Percentiles rank a stretch among this genome's conserved stretches.
Conservation (phyloP, 1,140 invertebrate genomes). For the Diprion similis region DNA sequence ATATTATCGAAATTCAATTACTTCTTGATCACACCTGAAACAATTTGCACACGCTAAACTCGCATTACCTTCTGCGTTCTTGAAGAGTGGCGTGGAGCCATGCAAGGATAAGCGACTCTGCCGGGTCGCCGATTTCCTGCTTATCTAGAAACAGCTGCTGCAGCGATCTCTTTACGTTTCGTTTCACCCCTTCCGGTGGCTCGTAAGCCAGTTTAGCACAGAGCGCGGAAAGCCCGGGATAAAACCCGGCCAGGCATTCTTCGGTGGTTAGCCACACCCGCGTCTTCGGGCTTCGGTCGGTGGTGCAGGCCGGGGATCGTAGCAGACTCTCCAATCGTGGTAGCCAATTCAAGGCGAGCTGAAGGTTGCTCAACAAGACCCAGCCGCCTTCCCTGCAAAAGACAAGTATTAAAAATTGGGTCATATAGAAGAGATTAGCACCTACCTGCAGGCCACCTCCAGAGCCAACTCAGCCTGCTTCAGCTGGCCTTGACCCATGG, state of each 20-base stretch:
- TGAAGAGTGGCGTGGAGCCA: constrained; percentile 89
- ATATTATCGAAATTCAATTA: too few species aligned
- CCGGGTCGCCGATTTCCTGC: constrained; percentile 41
- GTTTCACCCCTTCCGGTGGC: constrained; percentile 70
- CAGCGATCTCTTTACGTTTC: constrained; percentile 64
- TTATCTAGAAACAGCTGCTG: constrained; percentile 49
- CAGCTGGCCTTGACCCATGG: constrained; percentile 74
- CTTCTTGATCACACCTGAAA: too few species aligned
- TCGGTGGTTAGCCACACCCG: constrained; percentile 79
- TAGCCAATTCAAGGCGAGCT: constrained; percentile 83
- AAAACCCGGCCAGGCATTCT: constrained; percentile 73
- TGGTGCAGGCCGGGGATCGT: constrained; percentile 67
- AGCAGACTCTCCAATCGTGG: constrained; percentile 72
- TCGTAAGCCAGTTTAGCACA: constrained; percentile 89
- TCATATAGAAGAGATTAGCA: neutral
- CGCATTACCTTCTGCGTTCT: constrained; percentile 81
- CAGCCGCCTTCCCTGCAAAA: constrained; percentile 70
- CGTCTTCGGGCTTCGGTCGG: constrained; percentile 66
- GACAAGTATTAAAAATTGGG: constrained; percentile 16
- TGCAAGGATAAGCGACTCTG: constrained; percentile 74
- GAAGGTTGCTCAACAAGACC: constrained; percentile 88
- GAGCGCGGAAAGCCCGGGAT: constrained; percentile 70
- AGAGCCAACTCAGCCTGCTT: constrained; percentile 70
- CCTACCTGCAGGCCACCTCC: constrained; percentile 52
- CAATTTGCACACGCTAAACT: constrained; percentile 59